Evolutionary conservation across 2,113 vertebrate species (phyloP).

Genomic region (Lethenteron reissneri): DNA sequence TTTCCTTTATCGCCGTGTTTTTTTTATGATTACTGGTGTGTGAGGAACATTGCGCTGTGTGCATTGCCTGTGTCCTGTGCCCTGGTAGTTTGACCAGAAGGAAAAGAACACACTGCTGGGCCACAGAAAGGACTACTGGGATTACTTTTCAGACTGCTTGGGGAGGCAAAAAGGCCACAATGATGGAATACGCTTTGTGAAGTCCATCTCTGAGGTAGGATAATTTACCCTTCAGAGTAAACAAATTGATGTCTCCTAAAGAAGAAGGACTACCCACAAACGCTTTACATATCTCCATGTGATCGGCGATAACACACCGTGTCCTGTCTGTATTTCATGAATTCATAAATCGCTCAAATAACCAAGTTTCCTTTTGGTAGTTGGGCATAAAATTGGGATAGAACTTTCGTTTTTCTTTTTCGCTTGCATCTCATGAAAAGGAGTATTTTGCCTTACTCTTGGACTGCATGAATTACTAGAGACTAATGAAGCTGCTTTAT

Average conservation of each 20-base stretch:
- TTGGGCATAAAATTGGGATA: not conserved
- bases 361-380: not conserved
- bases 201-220: slow-evolving; percentile 66
- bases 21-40: not conserved
- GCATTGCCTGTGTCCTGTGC: not conserved
- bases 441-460: no score
- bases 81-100: slow-evolving; percentile 75
- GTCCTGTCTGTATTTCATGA: not conserved
- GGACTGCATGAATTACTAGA: no score
- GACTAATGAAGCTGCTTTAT: no score
- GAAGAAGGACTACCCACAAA: slow-evolving; percentile 15
- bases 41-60: not conserved
- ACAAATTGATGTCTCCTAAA: not conserved
- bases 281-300: slow-evolving; percentile 14
- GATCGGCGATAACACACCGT: slow-evolving; percentile 21
- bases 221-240: not conserved
- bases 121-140: slow-evolving; percentile 85
- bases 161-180: slow-evolving; percentile 75
- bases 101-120: slow-evolving; percentile 68
- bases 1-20: not conserved
- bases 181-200: slow-evolving; percentile 86
- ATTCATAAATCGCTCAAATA: not conserved
- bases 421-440: no score
- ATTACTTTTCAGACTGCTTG: slow-evolving; percentile 83
- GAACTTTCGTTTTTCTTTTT: no score